Percentiles rank a stretch among this genome's conserved stretches.
These are phyloP conservation scores for Myanophis thanlyinensis DNA, from an alignment of 2,113 vertebrate genomes.

Conservation along the genomic window DNA sequence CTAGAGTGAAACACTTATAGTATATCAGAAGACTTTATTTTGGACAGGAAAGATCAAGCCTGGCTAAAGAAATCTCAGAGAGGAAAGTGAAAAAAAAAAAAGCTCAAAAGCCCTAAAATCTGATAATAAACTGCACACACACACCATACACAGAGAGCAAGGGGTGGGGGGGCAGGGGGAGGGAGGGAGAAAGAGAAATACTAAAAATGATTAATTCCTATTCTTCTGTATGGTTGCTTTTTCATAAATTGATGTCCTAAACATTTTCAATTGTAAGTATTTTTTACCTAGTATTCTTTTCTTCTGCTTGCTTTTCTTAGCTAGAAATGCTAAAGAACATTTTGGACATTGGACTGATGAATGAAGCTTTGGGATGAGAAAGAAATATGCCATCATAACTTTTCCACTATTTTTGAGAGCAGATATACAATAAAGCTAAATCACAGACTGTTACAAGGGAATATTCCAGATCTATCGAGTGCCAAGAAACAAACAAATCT, in stretches of 20 bases:
- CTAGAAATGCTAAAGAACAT: background rate
- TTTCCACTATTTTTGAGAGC: background rate
- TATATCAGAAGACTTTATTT: background rate
- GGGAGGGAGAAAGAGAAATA: background rate
- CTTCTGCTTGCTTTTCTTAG: background rate
- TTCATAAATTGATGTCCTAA: background rate
- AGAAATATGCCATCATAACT: background rate
- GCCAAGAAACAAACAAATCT: background rate
- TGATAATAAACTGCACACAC: background rate
- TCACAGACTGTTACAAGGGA: background rate
- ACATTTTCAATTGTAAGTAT: background rate
- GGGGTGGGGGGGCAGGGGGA: no score
- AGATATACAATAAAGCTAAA: background rate
- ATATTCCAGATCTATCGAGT: background rate
- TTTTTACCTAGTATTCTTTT: background rate
- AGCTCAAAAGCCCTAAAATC: background rate
- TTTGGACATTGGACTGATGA: background rate
- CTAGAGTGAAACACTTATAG: background rate
- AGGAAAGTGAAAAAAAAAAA: background rate
- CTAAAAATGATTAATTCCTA: background rate
- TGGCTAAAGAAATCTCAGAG: background rate
- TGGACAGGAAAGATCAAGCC: background rate
- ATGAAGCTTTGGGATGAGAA: background rate
- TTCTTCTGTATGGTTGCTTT: background rate
- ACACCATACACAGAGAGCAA: no score